Base-by-base conservation (phyloP, 2,888 invertebrate genomes). In the Melieria omissa region DNA sequence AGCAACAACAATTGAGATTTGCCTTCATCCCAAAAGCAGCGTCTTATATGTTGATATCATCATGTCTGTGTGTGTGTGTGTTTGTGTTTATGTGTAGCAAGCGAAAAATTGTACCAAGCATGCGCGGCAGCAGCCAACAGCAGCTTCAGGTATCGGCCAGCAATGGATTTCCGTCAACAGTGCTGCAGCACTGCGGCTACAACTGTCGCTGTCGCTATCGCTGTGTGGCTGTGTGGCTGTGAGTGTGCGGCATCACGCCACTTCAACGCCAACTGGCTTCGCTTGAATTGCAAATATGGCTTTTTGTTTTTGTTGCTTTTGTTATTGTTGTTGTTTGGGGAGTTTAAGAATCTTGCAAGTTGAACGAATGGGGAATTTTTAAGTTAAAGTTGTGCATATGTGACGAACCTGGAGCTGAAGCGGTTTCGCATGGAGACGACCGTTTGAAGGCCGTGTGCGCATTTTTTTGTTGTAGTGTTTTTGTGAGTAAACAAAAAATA, bases 201-300 rank as follows among this genome's bases (percentile, higher is more conserved):
- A 57, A 9, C n/a, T 9, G 9, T 8, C 12, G 12, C 52, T n/a
- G 6, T 5, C 52, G 9, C 8, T 12, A 12, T 5, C n/a, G 52
- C 7, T 5, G 5, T 5, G 5, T n/a, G 52, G 52, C 7, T 7
- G 52, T 12, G 49, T 49, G 12, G 12, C 3, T 52, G 14, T n/a
- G 52, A 14, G n/a, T n/a, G 4, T 16, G 44, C 6, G 61, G 61
- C 61, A 61, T 61, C 61, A 61, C 61, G 61, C 61, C 61, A 61
- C 45, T 44, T 41, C 29, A 16, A 58, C n/a, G 58, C 14, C 12
- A 52, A 52, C 52, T 52, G n/a, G 52, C 12, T 52, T 52, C 14
- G 52, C n/a, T 14, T 52, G 52, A 52, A 52, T 52, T 52, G 9
- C n/a, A 52, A 14, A n/a, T 52, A 14, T 52, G 4, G 12, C 14